Conservation (phyloP, 2,113 vertebrate species). For the Solea solea region DNA sequence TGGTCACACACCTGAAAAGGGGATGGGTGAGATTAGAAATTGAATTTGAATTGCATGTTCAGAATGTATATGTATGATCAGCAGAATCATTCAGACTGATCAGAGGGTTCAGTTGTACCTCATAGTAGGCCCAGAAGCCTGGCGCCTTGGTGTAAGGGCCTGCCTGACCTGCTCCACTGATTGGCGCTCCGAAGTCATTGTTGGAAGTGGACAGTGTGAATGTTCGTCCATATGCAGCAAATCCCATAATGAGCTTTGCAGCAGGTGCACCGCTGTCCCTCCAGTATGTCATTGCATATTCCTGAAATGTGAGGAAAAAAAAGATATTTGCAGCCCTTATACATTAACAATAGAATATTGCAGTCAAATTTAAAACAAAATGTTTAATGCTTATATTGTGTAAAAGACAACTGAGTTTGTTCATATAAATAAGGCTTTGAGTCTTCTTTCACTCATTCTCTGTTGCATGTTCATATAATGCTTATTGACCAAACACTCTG, state of each 20-base stretch:
- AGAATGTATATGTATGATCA: not conserved
- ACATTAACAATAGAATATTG: no score
- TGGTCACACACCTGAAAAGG: constrained; percentile 75
- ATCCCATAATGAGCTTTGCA: constrained; percentile 79
- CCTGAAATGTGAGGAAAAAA: constrained; percentile 48
- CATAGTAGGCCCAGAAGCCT: constrained; percentile 81
- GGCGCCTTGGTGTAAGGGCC: constrained; percentile 72
- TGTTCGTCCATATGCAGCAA: constrained; percentile 77
- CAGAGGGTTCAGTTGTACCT: constrained; percentile 57
- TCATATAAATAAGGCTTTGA: no score
- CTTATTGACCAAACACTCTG: no score
- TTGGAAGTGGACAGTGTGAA: constrained; percentile 63
- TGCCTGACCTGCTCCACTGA: constrained; percentile 62
- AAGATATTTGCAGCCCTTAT: not conserved
- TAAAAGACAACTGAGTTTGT: no score
- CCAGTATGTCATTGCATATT: constrained; percentile 77
- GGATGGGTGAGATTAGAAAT: not conserved
- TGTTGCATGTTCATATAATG: no score
- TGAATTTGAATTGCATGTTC: not conserved
- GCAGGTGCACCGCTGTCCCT: constrained; percentile 65
- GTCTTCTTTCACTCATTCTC: no score
- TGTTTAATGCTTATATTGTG: no score
- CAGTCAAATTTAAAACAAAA: no score
- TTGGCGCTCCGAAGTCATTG: constrained; percentile 50
- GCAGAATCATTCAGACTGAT: not conserved